phyloP scores from a whole-genome alignment of 53 echinoderm and acorn worm genomes.

The Actinopyga echinites region DNA sequence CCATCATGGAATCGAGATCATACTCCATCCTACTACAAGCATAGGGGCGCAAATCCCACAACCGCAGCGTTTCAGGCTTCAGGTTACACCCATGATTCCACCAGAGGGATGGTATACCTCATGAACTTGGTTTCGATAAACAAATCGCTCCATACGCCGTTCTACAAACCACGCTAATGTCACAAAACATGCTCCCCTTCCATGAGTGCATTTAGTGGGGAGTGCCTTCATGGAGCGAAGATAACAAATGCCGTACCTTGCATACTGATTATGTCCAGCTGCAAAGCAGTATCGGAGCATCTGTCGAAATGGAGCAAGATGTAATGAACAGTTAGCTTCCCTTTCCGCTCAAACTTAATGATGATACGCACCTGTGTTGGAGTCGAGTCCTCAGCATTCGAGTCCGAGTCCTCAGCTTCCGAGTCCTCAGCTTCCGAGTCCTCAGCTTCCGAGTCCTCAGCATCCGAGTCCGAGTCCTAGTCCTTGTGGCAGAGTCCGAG shows the following conservation, averaged over 20 bases:
- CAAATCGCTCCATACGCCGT: slow-evolving; percentile 68
- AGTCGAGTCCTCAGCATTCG: no score
- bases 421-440: no score
- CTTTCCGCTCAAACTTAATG: slow-evolving; percentile 24
- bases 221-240: no score
- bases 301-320: slow-evolving; percentile 36
- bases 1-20: slow-evolving; percentile 38
- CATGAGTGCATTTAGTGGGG: slow-evolving; percentile 14
- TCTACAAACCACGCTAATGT: no score
- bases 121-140: slow-evolving; percentile 63
- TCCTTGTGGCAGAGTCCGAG: no score
- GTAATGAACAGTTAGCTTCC: slow-evolving; percentile 40
- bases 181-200: slow-evolving; percentile 44
- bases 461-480: no score
- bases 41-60: slow-evolving; percentile 25
- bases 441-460: no score
- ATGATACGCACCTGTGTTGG: neutral
- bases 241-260: no score
- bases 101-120: slow-evolving; percentile 50
- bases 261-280: no score
- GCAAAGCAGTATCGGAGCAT: slow-evolving; percentile 14
- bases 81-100: slow-evolving; percentile 54
- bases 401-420: no score
- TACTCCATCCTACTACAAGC: neutral
- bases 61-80: slow-evolving; percentile 28